A percentile compares a stretch with the other conserved stretches of the same genome.
Evolutionary conservation across 2,797 vertebrate genomes (phyloP).

Genomic region (Enteromius unitaeniatus): DNA sequence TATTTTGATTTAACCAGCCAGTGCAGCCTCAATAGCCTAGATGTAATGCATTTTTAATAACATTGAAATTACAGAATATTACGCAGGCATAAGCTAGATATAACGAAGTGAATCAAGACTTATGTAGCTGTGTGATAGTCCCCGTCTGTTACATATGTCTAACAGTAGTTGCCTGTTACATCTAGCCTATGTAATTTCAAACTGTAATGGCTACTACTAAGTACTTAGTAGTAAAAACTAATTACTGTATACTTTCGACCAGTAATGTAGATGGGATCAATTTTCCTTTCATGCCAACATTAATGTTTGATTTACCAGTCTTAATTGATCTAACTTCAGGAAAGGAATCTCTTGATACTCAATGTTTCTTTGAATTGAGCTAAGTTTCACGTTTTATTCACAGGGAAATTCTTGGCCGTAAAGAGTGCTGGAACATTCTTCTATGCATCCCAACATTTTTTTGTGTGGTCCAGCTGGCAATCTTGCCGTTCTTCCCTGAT

Average conservation of each 20-base stretch:
- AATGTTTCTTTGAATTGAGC: background rate
- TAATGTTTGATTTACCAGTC: background rate
- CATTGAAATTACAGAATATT: too few species aligned
- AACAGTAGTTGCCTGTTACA: too few species aligned
- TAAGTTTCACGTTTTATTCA: conserved; percentile 3
- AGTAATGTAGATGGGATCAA: background rate
- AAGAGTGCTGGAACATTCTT: conserved; percentile 80
- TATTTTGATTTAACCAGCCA: too few species aligned
- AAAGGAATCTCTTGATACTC: background rate
- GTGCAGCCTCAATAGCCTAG: too few species aligned
- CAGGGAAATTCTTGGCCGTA: conserved; percentile 82
- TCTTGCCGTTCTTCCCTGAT: conserved; percentile 85
- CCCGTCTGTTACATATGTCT: too few species aligned
- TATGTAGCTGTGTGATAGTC: too few species aligned
- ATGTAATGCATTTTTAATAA: too few species aligned
- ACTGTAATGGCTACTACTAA: too few species aligned
- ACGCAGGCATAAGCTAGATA: too few species aligned
- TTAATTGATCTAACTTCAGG: background rate
- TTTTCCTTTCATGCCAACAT: background rate
- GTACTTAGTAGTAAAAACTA: background rate
- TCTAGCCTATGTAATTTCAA: too few species aligned
- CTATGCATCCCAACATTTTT: conserved; percentile 73
- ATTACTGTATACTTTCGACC: background rate
- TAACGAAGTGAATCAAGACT: too few species aligned
- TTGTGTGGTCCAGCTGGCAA: conserved; percentile 74